Base-by-base conservation (phyloP, 2,797 vertebrate genomes). In the Sebastes variabilis region DNA sequence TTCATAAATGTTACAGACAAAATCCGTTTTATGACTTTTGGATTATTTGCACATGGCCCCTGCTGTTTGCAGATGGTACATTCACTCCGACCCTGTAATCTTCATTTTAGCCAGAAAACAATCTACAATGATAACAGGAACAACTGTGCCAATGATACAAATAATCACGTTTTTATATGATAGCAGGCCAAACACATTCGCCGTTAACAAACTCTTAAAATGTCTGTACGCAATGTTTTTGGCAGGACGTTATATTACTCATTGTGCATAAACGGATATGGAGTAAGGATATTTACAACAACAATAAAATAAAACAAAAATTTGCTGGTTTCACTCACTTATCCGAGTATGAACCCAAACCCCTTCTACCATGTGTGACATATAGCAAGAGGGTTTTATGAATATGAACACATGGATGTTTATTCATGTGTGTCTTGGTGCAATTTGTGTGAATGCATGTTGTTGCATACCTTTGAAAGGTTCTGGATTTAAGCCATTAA, bases 11-110 rank as follows among this genome's bases (percentile, higher is more conserved):
- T 60, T 3, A 72, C 38, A 3, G 8, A n/a, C 3, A 24, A 55
- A 24, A 20, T 12, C 22, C 10, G 8, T 59, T 74, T 64, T 38
- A 52, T 36, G 34, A 18, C 11, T 30, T 67, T 65, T 67, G 52
- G 42, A 77, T 75, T 52, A 36, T 58, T 81, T 68, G 13, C 56
- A 75, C 29, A 46, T 30, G 22, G 56, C 32, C 34, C 66, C 34
- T 65, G 34, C 30, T 70, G 54, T 60, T 70, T 77, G 60, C 42
- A 77, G 36, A 60, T 8, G 8, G 24, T 22, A n/a, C 49, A 32
- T 83, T 69, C 25, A 16, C 13, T 54, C 6, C 2, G 11, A 34
- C 5, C 13, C 3, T 32, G n/a, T 38, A 42, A 55, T 54, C 42
- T 8, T 16, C 6, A 14, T 54, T 38, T 24, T 4, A n/a, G 8